These are phyloP conservation scores for Ceratina japonica DNA, from an alignment of 1,140 invertebrate genomes.

Conservation along the genomic window DNA sequence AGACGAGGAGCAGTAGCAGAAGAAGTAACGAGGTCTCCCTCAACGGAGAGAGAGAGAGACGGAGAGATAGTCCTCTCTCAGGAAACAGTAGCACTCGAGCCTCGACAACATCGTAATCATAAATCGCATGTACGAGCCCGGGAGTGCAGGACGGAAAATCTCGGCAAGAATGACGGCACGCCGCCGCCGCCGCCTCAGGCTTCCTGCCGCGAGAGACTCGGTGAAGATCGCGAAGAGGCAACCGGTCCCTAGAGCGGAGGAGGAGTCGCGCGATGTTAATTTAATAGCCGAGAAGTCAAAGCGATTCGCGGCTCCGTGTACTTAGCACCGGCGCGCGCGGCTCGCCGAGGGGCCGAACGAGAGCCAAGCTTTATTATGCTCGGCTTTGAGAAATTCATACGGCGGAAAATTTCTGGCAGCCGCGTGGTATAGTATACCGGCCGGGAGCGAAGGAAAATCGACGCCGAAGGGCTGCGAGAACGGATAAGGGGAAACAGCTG, in stretches of 20 bases:
- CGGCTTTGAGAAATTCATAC: not conserved
- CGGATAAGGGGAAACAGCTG: not conserved
- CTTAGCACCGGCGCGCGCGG: too few species aligned
- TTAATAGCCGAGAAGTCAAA: conserved; percentile 33
- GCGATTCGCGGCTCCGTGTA: not conserved
- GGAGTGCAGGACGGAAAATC: not conserved
- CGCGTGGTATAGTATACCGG: too few species aligned
- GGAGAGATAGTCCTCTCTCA: too few species aligned
- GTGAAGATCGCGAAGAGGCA: not conserved
- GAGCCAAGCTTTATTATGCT: not conserved
- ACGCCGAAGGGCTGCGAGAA: not conserved
- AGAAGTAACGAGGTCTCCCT: too few species aligned
- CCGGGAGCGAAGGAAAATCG: not conserved
- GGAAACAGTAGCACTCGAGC: not conserved
- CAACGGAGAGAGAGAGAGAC: too few species aligned
- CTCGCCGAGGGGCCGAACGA: not conserved
- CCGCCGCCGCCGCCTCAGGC: too few species aligned
- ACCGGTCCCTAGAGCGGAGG: not conserved
- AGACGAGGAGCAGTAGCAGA: too few species aligned
- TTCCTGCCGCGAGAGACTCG: not conserved
- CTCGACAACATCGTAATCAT: conserved; percentile 2
- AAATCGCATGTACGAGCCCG: conserved; percentile 9
- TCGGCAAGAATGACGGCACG: not conserved
- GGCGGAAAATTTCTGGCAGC: conserved; percentile 3
- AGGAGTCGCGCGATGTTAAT: conserved; percentile 4